These are phyloP conservation scores for Falco concolor DNA, from an alignment of 2,797 vertebrate genomes.

Conservation along the genomic window DNA sequence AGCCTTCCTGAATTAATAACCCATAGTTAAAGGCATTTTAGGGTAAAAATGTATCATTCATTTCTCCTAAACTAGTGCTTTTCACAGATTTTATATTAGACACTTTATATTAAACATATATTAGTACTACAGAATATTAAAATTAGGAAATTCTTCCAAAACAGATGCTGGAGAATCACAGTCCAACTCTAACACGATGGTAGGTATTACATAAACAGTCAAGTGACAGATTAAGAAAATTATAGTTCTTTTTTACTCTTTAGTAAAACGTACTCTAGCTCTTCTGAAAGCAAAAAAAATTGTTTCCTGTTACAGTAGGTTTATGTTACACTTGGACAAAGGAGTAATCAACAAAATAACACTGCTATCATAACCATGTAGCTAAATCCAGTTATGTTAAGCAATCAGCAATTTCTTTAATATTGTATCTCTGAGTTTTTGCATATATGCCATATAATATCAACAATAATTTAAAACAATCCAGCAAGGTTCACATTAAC, in stretches of 20 bases:
- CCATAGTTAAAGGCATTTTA: background rate
- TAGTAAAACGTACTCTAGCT: background rate
- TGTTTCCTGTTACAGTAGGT: background rate
- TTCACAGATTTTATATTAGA: background rate
- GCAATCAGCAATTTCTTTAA: background rate
- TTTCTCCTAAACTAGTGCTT: background rate
- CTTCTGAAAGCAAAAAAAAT: background rate
- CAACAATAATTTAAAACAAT: background rate
- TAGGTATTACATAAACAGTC: background rate
- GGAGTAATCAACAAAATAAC: background rate
- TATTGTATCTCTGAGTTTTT: fast-evolving
- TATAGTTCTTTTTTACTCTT: background rate
- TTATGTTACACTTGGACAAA: background rate
- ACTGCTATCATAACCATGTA: background rate
- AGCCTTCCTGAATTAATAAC: background rate
- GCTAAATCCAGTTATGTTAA: background rate
- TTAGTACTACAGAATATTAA: background rate
- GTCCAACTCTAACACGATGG: background rate
- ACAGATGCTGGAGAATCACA: background rate
- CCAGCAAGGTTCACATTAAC: background rate
- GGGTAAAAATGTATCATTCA: fast-evolving
- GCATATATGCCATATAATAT: background rate
- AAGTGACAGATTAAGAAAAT: background rate
- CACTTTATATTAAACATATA: no score
- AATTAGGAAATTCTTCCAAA: background rate